A percentile compares a stretch with the other conserved stretches of the same genome.
These are phyloP conservation scores for Crocuta crocuta DNA, from an alignment of 2,113 vertebrate species.

Conservation along the genomic window DNA sequence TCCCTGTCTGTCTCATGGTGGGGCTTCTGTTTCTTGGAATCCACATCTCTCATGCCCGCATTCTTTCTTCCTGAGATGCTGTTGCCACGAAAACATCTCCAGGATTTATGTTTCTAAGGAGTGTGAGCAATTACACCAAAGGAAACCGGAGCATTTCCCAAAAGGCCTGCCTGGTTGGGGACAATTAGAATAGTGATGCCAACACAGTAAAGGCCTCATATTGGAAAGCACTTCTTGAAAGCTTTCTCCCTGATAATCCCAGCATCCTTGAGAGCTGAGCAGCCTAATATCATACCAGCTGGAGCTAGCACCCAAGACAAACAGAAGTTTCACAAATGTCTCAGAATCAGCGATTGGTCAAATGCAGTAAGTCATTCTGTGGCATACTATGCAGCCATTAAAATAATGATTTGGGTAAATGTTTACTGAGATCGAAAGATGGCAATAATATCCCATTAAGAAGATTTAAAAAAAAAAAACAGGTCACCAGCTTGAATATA, in stretches of 20 bases:
- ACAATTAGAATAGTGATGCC: not conserved
- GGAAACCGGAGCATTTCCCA: not conserved
- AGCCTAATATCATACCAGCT: not conserved
- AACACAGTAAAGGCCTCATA: not conserved
- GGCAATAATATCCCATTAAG: not conserved
- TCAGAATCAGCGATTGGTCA: not conserved
- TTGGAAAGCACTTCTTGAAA: constrained; percentile 4
- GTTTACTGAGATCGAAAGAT: not conserved
- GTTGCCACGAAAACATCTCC: not conserved
- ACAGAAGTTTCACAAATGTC: constrained; percentile 26
- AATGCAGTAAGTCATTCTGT: not conserved
- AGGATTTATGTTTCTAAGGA: constrained; percentile 14
- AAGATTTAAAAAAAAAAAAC: not conserved
- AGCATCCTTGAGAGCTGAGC: not conserved
- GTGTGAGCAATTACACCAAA: not conserved
- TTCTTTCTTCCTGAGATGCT: constrained; percentile 37
- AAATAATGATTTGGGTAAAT: constrained; percentile 33
- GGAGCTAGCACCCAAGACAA: not conserved
- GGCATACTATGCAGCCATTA: not conserved
- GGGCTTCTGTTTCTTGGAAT: not conserved
- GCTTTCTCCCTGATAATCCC: not conserved
- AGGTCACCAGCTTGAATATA: not conserved
- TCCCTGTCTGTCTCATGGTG: not conserved
- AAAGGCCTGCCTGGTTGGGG: not conserved
- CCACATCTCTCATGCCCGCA: not conserved